Evolutionary conservation across 2,797 vertebrate species (phyloP), one percentile per base, ranked within the genome.

Genomic region (Amphiprion clarkii): DNA sequence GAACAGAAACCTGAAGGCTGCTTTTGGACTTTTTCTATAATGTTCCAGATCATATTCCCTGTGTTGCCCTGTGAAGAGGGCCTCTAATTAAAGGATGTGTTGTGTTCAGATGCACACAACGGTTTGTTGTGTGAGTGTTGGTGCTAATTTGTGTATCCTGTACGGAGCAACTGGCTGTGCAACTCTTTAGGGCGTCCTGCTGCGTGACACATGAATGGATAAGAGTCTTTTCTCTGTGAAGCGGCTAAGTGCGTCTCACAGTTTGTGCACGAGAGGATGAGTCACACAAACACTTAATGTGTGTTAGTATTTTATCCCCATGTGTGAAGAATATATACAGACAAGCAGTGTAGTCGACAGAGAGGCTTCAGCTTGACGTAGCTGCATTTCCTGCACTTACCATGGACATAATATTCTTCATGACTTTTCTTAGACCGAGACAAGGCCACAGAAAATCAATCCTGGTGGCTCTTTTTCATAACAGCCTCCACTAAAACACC

Each of bases 191-290:
- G 14, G 70, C 8, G 19, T 62, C 66, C 76, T 58, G 60, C 59
- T 69, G 62, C 10, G 39, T 67, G 52, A 64, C 66, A 63, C 74
- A 58, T 66, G 62, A 25, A 42, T 67, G 44, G 40, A 19, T 42
- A 59, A 23, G 59, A 71, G 71, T 55, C 62, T 78, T 78, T 83
- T 55, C 42, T 80, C 69, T 71, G 56, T 74, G 55, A 67, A 55
- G n/a, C 21, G 31, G 44, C 36, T 61, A 46, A 71, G 49, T 63
- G 61, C 36, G 31, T 27, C 29, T 60, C 25, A 19, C 7, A 33
- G 21, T 49, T 57, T 29, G 14, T 10, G 29, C 3, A 33, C 19
- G 46, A 68, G 40, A n/a, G 17, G 5, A 68, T n/a, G 23, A 55
- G 27, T 71, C 29, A 59, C 59, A 31, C 39, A n/a, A 8, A 23